These are phyloP conservation scores for Acomys russatus DNA, from an alignment of 2,797 vertebrate species.

Conservation along the genomic window DNA sequence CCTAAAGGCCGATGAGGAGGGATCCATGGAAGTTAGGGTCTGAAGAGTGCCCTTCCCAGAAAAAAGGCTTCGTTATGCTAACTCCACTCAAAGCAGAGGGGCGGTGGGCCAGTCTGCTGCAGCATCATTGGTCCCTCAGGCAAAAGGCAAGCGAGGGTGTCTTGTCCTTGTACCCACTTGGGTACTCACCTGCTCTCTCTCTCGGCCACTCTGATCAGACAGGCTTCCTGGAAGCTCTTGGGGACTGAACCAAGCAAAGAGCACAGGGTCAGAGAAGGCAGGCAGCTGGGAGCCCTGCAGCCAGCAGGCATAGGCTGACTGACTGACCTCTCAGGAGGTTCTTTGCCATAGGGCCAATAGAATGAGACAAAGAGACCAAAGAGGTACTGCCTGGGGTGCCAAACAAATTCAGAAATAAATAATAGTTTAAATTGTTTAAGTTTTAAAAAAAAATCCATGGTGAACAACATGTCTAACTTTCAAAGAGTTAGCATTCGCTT, in stretches of 20 bases:
- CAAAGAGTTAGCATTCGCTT: not conserved
- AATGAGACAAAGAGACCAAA: too few relatives aligned
- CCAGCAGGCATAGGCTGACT: too few relatives aligned
- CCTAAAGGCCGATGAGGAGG: slow-evolving; percentile 59
- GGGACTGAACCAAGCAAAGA: not conserved
- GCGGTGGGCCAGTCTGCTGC: fast-evolving
- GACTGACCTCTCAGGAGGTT: not conserved
- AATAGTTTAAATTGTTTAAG: not conserved
- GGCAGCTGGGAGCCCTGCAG: not conserved
- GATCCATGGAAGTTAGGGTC: slow-evolving; percentile 63
- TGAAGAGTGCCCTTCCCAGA: slow-evolving; percentile 53
- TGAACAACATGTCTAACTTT: not conserved
- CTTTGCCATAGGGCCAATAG: fast-evolving
- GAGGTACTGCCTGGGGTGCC: not conserved
- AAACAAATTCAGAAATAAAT: not conserved
- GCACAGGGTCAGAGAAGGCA: not conserved
- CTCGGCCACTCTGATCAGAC: not conserved
- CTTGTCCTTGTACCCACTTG: not conserved
- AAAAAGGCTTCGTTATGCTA: slow-evolving; percentile 56
- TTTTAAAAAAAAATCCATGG: not conserved
- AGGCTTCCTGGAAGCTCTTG: not conserved
- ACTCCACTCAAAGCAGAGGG: not conserved
- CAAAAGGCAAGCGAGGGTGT: not conserved
- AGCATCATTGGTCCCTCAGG: not conserved
- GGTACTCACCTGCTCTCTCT: not conserved